Percentiles rank a stretch among this genome's conserved stretches.
Conservation (phyloP, 2,888 invertebrate genomes). For the Drosophila longiperda region DNA sequence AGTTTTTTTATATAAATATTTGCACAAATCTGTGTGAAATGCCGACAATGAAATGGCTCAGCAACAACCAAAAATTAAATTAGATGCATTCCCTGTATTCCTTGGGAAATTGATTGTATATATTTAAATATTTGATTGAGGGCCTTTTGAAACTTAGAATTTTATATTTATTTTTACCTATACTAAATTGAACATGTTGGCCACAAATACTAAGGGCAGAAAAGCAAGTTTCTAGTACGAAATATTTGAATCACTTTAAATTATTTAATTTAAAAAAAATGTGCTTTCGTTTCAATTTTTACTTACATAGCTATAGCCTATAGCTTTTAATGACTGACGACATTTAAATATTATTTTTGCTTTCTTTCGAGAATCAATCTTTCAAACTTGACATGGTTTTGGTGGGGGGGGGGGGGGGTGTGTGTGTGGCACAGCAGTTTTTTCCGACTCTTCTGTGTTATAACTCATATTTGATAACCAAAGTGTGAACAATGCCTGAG, state of each 20-base stretch:
- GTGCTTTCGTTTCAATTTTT: not conserved
- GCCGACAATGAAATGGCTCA: not conserved
- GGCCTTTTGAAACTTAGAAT: constrained; percentile 17
- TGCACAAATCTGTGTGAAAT: not conserved
- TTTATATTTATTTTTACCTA: constrained; percentile 34
- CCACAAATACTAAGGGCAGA: not conserved
- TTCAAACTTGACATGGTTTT: not conserved
- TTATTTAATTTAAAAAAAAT: not conserved
- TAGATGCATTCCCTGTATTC: constrained; percentile 18
- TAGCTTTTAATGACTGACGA: not conserved
- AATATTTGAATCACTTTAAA: not conserved
- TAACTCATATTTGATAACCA: not conserved
- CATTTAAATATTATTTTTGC: not conserved
- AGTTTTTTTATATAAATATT: not conserved
- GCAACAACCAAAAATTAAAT: constrained; percentile 4
- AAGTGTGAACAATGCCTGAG: not conserved
- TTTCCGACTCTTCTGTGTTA: not conserved
- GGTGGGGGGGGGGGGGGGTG: too few species aligned
- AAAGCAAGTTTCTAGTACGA: not conserved
- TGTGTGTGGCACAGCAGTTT: too few species aligned
- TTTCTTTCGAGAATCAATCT: not conserved
- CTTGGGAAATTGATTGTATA: constrained; percentile 14
- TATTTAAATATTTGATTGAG: constrained; percentile 5
- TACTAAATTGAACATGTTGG: constrained; percentile 43
- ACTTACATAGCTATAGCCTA: too few species aligned